These are phyloP conservation scores for Notocelia uddmanniana DNA, from an alignment of 2,888 invertebrate genomes.

Conservation along the genomic window DNA sequence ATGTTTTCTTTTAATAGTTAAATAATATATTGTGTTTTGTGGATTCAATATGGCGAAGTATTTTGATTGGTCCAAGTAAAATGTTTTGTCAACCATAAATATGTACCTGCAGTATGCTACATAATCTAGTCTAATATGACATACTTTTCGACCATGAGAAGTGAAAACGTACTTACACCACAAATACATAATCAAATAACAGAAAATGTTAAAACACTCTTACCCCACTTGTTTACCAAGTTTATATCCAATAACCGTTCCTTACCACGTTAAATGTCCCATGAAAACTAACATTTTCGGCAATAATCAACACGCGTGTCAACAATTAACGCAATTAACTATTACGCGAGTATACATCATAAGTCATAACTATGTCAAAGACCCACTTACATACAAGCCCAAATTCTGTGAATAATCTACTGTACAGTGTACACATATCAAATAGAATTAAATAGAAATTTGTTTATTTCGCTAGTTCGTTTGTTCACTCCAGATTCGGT, in stretches of 20 bases:
- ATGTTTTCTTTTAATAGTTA: no score
- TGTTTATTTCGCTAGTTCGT: no score
- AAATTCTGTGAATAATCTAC: neutral
- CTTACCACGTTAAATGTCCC: slow-evolving; percentile 18
- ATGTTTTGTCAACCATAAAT: no score
- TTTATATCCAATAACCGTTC: neutral
- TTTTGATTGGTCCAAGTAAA: no score
- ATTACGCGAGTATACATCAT: slow-evolving; percentile 17
- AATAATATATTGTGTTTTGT: no score
- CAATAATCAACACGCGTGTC: slow-evolving; percentile 14
- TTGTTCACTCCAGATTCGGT: no score
- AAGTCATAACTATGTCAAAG: neutral
- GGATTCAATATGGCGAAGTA: no score
- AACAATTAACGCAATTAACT: slow-evolving; percentile 11
- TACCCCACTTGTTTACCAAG: neutral
- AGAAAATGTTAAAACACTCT: neutral
- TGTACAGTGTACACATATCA: neutral
- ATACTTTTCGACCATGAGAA: neutral
- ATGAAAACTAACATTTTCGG: slow-evolving; percentile 9
- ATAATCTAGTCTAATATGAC: no score
- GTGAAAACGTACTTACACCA: neutral
- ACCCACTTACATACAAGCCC: slow-evolving; percentile 17
- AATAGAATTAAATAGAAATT: no score
- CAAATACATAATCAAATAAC: neutral
- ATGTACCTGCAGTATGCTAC: no score